Conservation (phyloP, 2,888 invertebrate genomes). For the Odontocerum albicorne region DNA sequence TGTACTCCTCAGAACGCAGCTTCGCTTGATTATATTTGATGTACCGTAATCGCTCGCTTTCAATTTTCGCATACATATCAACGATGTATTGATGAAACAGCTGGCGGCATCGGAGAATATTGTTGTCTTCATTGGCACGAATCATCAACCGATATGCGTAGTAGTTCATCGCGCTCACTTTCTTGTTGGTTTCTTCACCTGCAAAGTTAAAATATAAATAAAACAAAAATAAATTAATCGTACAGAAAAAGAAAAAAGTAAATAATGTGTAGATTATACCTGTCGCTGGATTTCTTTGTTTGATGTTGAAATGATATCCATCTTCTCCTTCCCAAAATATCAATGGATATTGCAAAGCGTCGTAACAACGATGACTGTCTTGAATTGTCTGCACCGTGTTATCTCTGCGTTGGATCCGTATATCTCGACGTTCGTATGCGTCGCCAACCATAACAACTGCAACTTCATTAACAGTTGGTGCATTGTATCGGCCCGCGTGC, state of each 20-base stretch:
- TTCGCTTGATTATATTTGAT: too few relatives aligned
- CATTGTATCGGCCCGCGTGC: slow-evolving; percentile 37
- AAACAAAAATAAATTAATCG: background rate
- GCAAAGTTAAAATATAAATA: background rate
- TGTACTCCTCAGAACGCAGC: too few relatives aligned
- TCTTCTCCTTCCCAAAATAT: slow-evolving; percentile 38
- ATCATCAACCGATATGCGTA: slow-evolving; percentile 37
- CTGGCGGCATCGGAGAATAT: slow-evolving; percentile 38
- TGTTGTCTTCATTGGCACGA: slow-evolving; percentile 37
- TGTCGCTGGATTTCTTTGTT: too few relatives aligned
- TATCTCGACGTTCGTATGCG: slow-evolving; percentile 35
- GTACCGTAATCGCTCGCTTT: slow-evolving; percentile 41
- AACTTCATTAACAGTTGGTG: slow-evolving; percentile 35
- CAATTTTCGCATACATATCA: slow-evolving; percentile 44
- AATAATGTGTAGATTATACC: slow-evolving; percentile 4
- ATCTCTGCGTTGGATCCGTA: too few relatives aligned
- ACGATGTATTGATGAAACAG: slow-evolving; percentile 41
- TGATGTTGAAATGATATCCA: slow-evolving; percentile 36
- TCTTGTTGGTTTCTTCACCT: slow-evolving; percentile 37
- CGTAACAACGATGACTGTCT: background rate
- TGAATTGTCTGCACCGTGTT: background rate
- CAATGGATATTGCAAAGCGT: too few relatives aligned
- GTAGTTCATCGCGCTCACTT: slow-evolving; percentile 37
- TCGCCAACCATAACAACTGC: slow-evolving; percentile 36
- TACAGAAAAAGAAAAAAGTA: background rate